Percentiles rank a stretch among this genome's conserved stretches.
Conservation (phyloP, 2,888 invertebrate genomes). For the Sinotaia quadrata region DNA sequence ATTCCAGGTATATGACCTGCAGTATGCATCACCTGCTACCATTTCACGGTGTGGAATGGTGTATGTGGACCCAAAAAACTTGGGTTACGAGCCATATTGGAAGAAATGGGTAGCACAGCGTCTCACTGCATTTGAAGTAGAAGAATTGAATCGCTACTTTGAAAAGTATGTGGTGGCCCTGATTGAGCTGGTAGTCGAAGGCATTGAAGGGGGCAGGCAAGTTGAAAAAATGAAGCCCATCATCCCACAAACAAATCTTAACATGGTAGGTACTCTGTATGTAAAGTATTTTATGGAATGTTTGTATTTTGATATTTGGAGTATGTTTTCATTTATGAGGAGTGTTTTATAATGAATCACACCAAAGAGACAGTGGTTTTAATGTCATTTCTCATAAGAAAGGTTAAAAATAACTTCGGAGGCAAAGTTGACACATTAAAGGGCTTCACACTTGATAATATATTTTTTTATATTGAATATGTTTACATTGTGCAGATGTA, state of each 20-base stretch:
- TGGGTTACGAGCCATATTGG: conserved; percentile 89
- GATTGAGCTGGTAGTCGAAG: conserved; percentile 82
- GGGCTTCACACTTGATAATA: no score
- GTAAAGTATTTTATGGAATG: background rate
- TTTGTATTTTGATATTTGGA: background rate
- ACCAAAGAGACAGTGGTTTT: no score
- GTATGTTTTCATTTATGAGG: no score
- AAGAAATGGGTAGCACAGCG: conserved; percentile 79
- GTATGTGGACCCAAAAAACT: conserved; percentile 90
- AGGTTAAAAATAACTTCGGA: no score
- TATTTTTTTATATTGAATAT: no score
- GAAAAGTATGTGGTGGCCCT: conserved; percentile 83
- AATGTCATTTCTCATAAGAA: no score
- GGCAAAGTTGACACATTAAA: no score
- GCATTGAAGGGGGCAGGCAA: conserved; percentile 79
- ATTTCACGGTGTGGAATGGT: conserved; percentile 95
- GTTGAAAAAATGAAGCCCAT: conserved; percentile 82
- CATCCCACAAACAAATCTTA: conserved; percentile 87
- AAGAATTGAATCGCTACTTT: conserved; percentile 75
- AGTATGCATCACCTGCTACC: conserved; percentile 91
- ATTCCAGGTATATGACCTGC: conserved; percentile 85
- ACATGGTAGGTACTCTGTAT: conserved; percentile 77
- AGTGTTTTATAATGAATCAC: no score
- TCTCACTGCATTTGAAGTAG: conserved; percentile 40
- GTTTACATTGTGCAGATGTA: no score